A percentile compares a stretch with the other conserved stretches of the same genome.
These are phyloP conservation scores for Chrysolina haemoptera DNA, from an alignment of 2,888 invertebrate genomes.

Conservation along the genomic window DNA sequence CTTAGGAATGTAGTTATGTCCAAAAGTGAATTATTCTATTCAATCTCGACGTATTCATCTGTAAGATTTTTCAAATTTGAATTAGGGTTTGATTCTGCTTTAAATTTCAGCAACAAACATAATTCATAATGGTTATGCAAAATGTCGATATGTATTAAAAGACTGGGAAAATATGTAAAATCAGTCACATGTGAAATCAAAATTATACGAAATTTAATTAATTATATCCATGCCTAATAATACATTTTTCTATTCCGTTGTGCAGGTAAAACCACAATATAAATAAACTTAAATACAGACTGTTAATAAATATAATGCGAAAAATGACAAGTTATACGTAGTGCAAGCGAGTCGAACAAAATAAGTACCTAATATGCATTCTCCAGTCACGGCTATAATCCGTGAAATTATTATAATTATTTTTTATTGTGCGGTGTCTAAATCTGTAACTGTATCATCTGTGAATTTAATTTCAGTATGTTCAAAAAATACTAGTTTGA, in stretches of 20 bases:
- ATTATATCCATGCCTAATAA: conserved; percentile 42
- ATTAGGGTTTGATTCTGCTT: too few species aligned
- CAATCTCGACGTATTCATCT: too few species aligned
- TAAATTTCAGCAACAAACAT: background rate
- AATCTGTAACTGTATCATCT: background rate
- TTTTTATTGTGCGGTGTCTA: conserved; percentile 17
- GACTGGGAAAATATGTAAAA: conserved; percentile 30
- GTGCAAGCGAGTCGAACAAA: conserved; percentile 48
- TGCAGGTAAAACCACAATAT: conserved; percentile 42
- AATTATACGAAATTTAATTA: conserved; percentile 44
- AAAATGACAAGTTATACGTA: conserved; percentile 48
- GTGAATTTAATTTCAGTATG: conserved; percentile 25
- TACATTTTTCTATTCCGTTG: conserved; percentile 46
- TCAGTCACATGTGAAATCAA: conserved; percentile 42
- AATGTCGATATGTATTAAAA: background rate
- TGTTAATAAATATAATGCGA: conserved; percentile 48
- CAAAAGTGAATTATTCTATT: too few species aligned
- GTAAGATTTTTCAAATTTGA: too few species aligned
- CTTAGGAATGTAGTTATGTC: too few species aligned
- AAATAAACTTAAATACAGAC: conserved; percentile 46
- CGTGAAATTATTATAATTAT: conserved; percentile 48
- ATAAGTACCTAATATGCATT: conserved; percentile 41
- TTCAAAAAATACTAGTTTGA: too few species aligned
- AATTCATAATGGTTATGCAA: background rate
- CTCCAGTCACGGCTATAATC: conserved; percentile 44